Base-by-base conservation (phyloP, 2,113 vertebrate genomes). In the Bostrychus sinensis region DNA sequence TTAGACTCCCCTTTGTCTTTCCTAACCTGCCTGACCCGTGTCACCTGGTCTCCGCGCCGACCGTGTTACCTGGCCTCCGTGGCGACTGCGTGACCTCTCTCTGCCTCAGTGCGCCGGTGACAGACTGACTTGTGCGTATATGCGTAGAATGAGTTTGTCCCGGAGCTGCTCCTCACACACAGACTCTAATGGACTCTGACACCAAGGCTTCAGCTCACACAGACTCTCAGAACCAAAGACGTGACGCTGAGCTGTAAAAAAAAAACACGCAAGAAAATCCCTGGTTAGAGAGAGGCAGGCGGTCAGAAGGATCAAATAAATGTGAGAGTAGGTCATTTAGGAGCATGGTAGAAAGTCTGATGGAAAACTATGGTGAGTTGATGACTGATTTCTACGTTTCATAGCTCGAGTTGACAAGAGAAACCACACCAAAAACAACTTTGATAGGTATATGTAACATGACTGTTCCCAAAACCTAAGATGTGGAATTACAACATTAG, bases 171-270 rank as follows among this genome's bases (percentile, higher is more conserved):
- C 68, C 86, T 91, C 83, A 86, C 91, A 90, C 83, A 57, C 59
- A 56, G 51, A 53, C 82, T 88, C 85, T 89, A 92, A 92, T 92
- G 69, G 85, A 59, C 74, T 89, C 56, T 89, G 84, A 86, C 89
- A 82, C 25, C 3, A 1, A 14, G 26, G 23, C 48, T n/a, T 13
- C 3, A 51, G 26, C 14, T 51, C 48, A 17, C 48, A 51, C 30
- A 26, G 22, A 22, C 19, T 19, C 45, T 48, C 45, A 25, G 45
- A 48, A 48, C 45, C 45, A 48, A 48, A 48, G 45, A 48, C 20
- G 25, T 48, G 45, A 25, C 45, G 45, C 5, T 12, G 4, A 48
- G 14, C 22, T 25, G 45, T 11, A 22, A 46, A 25, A 48, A 46
- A n/a, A n/a, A n/a, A n/a, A n/a, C n/a, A n/a, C 4, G 20, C 22